Conservation (phyloP, 2,888 invertebrate genomes). For the Dysmachus trigonus region DNA sequence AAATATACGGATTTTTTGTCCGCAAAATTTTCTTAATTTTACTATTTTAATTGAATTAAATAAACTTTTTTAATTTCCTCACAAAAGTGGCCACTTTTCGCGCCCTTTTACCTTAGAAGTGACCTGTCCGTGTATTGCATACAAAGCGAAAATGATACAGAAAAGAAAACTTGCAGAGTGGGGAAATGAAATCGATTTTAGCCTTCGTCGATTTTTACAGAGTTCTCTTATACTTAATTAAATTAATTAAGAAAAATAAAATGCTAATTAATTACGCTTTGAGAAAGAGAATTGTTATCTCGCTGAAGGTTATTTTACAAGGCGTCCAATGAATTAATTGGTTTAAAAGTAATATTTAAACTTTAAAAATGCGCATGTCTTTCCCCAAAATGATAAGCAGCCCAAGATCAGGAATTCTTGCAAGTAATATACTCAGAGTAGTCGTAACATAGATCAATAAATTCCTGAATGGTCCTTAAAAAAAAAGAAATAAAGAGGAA, state of each 20-base stretch:
- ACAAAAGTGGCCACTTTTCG: background rate
- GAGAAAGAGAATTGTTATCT: background rate
- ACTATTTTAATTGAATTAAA: background rate
- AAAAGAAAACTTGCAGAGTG: background rate
- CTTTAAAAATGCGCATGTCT: background rate
- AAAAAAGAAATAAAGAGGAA: background rate
- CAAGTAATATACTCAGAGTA: background rate
- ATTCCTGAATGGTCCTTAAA: background rate
- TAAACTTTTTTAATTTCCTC: background rate
- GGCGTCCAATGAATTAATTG: background rate
- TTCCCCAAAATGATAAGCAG: background rate
- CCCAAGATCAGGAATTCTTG: background rate
- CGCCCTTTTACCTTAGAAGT: conserved; percentile 9
- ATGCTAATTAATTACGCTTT: background rate
- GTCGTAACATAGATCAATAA: background rate
- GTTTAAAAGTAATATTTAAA: background rate
- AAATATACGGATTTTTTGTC: background rate
- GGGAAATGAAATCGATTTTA: conserved; percentile 12
- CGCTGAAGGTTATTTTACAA: background rate
- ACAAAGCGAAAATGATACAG: background rate
- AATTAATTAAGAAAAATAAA: background rate
- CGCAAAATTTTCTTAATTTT: background rate
- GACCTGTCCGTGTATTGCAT: background rate
- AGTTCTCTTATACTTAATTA: background rate
- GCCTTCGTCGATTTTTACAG: background rate